phyloP scores from a whole-genome alignment of 2,113 vertebrate genomes.

The Halcyon malimbica region DNA sequence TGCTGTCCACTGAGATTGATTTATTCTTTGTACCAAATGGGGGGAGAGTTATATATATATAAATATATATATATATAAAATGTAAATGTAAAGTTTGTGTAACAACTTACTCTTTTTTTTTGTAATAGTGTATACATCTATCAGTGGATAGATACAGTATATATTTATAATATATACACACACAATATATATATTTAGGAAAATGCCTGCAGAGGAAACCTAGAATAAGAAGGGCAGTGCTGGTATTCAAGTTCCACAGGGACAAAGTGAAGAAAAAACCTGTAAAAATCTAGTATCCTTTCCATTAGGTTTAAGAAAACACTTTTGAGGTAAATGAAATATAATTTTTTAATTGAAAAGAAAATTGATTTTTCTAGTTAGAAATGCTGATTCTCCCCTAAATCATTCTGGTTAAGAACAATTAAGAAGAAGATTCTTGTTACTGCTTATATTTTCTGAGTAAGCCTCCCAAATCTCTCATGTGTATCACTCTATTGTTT shows the following conservation, averaged over 20 bases:
- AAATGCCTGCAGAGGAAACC: slow-evolving; percentile 55
- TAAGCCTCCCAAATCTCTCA: slow-evolving; percentile 44
- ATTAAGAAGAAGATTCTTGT: slow-evolving; percentile 44
- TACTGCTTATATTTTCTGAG: slow-evolving; percentile 59
- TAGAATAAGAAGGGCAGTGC: slow-evolving; percentile 56
- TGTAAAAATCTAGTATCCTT: neutral
- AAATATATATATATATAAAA: slow-evolving; percentile 16
- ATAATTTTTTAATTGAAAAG: slow-evolving; percentile 55
- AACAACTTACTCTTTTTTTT: slow-evolving; percentile 61
- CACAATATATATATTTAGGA: slow-evolving; percentile 45
- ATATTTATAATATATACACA: slow-evolving; percentile 71
- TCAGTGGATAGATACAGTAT: slow-evolving; percentile 57
- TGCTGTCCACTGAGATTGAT: slow-evolving; percentile 41
- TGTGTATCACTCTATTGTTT: slow-evolving; percentile 40
- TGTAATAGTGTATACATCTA: slow-evolving; percentile 59
- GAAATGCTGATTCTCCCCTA: slow-evolving; percentile 36
- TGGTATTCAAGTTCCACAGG: slow-evolving; percentile 19
- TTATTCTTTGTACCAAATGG: slow-evolving; percentile 67
- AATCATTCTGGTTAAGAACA: slow-evolving; percentile 54
- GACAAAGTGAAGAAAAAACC: neutral
- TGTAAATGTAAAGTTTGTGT: slow-evolving; percentile 60
- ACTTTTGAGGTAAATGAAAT: slow-evolving; percentile 29
- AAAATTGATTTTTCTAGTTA: slow-evolving; percentile 65
- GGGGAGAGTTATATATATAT: slow-evolving; percentile 47
- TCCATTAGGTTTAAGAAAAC: neutral